A percentile compares a stretch with the other conserved stretches of the same genome.
Conservation (phyloP, 92 coral and sea anemone genomes). For the Epizoanthus stellaris region DNA sequence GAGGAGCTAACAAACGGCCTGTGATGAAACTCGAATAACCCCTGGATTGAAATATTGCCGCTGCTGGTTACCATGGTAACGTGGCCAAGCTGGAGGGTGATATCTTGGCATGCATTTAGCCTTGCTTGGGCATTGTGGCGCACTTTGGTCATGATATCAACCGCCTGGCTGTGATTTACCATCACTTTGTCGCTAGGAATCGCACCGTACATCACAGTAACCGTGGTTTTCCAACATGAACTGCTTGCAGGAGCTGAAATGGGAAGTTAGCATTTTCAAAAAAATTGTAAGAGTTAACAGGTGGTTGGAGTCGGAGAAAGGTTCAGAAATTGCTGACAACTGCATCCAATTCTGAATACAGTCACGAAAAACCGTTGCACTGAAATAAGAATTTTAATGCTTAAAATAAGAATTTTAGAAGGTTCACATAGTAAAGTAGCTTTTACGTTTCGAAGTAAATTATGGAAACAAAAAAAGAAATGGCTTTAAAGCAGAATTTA, state of each 20-base stretch:
- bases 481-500: too few species aligned
- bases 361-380: background rate
- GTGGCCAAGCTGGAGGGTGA: constrained; percentile 5
- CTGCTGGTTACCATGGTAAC: background rate
- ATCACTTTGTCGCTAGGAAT: background rate
- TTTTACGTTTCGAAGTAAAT: too few species aligned
- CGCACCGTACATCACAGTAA: background rate
- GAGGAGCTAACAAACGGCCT: background rate
- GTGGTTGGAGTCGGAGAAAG: background rate
- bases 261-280: background rate
- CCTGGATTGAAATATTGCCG: constrained; percentile 3
- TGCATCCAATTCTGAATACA: background rate
- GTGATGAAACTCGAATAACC: constrained; percentile 26
- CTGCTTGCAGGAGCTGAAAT: constrained; percentile 21
- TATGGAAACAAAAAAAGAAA: too few species aligned
- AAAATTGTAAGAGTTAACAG: background rate
- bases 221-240: background rate
- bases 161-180: constrained; percentile 17
- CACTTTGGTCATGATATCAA: constrained; percentile 2
- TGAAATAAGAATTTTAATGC: background rate
- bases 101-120: background rate
- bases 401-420: too few species aligned
- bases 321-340: background rate
- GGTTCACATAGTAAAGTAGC: too few species aligned
- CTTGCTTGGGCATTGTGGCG: constrained; percentile 17